Base-by-base conservation (phyloP, 2,797 vertebrate species). In the Stomatorhinus walkeri region DNA sequence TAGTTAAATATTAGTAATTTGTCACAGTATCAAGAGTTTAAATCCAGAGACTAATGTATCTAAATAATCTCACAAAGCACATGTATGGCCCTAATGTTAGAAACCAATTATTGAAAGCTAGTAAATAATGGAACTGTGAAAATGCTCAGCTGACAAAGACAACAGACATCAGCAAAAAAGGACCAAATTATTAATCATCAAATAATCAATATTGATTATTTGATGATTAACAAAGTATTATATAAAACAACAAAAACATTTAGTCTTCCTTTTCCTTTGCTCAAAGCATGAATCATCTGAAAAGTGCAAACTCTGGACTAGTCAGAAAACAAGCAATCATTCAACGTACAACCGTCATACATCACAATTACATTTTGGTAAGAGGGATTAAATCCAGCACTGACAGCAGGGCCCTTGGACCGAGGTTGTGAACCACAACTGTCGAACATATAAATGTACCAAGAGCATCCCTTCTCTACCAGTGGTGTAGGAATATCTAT, bases 1-100 rank as follows among this genome's bases (percentile, higher is more conserved):
- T 87, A 51, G 85, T 87, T 87, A 87, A 87, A 56, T 87, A 87
- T 87, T 56, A 87, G 51, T 87, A 54, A 87, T 87, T 59, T 87
- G 85, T 87, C 52, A 87, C 85, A 87, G 85, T 59, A 87, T 36
- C 52, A 87, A n/a, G 85, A 87, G 52, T 59, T 56, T 87, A 56
- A 87, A 59, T 40, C 36, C 49, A 87, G 85, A 36, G 32, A 87
- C 19, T 87, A 85, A 85, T 85, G 81, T 28, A 51, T 28, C 43
- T 49, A 84, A 84, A 84, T 49, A 48, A 84, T 84, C 40, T 46
- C 76, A 81, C 16, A n/a, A 81, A 81, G 76, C 46, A 81, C 76
- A 81, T 81, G 76, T 46, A 19, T 81, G 81, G n/a, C 6, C 43
- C 0, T 85, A 48, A 24, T 85, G 81, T 28, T 51, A 85, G 81